Evolutionary conservation across 2,888 invertebrate species (phyloP).

Genomic region (Eurytoma californica): DNA sequence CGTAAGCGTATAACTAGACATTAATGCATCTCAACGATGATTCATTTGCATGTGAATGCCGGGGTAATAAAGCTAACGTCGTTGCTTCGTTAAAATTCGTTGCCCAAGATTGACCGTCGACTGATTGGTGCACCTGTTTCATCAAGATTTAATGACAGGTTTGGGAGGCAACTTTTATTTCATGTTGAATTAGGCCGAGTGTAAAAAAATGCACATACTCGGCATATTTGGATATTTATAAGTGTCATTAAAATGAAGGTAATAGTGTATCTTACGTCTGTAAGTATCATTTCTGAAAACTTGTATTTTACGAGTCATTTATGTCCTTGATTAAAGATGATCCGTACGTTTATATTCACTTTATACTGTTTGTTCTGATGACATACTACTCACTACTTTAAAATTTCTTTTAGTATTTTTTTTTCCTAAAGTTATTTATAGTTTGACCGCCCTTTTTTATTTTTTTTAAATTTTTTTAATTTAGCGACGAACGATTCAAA

Average conservation of each 20-base stretch:
- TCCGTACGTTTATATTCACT: too few species aligned
- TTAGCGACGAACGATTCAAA: too few species aligned
- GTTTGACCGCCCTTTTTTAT: too few species aligned
- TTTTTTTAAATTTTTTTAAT: too few species aligned
- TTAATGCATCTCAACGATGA: constrained; percentile 16
- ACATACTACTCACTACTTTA: too few species aligned
- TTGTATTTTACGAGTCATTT: too few species aligned
- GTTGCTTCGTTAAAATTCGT: constrained; percentile 45
- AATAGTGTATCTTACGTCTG: not conserved
- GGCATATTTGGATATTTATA: not conserved
- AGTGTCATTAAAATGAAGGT: not conserved
- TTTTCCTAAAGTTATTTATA: too few species aligned
- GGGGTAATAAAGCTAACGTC: constrained; percentile 32
- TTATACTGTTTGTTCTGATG: too few species aligned
- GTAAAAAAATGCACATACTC: constrained; percentile 7
- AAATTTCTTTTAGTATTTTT: too few species aligned
- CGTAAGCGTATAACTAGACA: constrained; percentile 1
- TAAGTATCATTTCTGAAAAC: too few species aligned
- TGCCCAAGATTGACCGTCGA: constrained; percentile 46
- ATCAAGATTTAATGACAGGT: constrained; percentile 42
- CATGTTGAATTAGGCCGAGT: constrained; percentile 14
- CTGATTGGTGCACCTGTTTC: constrained; percentile 51
- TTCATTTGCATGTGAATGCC: constrained; percentile 53
- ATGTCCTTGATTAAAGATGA: too few species aligned
- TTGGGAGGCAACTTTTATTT: constrained; percentile 40